Evolutionary conservation across 1,140 invertebrate species (phyloP).

Genomic region (Zaprionus africanus): DNA sequence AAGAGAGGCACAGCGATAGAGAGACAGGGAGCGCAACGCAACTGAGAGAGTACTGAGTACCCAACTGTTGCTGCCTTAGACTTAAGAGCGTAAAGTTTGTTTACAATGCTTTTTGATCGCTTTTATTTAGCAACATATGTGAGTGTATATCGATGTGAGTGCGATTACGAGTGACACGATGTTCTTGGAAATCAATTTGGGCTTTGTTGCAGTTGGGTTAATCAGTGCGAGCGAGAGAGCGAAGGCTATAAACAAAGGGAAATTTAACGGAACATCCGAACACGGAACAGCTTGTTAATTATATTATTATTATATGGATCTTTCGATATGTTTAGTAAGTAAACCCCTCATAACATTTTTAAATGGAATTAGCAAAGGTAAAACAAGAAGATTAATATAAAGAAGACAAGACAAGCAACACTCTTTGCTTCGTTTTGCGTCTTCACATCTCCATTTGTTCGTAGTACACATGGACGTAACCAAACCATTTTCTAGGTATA

Average conservation of each 20-base stretch:
- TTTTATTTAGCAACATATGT: slow-evolving; percentile 1
- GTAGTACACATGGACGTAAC: slow-evolving; percentile 1
- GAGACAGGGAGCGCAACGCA: not conserved
- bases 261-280: slow-evolving; percentile 13
- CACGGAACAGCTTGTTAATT: slow-evolving; percentile 9
- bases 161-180: slow-evolving; percentile 22
- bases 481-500: not conserved
- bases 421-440: not conserved
- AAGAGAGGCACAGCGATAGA: slow-evolving; percentile 8
- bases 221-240: not conserved
- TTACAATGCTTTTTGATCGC: slow-evolving; percentile 16
- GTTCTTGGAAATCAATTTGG: slow-evolving; percentile 35
- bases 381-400: not conserved
- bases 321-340: too few relatives aligned
- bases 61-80: not conserved
- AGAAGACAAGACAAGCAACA: not conserved
- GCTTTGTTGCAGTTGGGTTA: slow-evolving; percentile 21
- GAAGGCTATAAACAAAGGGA: slow-evolving; percentile 31
- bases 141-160: slow-evolving; percentile 10
- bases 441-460: too few relatives aligned
- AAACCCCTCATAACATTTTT: too few relatives aligned
- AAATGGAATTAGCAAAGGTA: not conserved
- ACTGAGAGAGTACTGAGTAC: not conserved
- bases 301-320: not conserved
- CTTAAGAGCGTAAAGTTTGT: slow-evolving; percentile 20